Conservation (phyloP, 2,888 invertebrate genomes). For the Crossocerus cetratus region DNA sequence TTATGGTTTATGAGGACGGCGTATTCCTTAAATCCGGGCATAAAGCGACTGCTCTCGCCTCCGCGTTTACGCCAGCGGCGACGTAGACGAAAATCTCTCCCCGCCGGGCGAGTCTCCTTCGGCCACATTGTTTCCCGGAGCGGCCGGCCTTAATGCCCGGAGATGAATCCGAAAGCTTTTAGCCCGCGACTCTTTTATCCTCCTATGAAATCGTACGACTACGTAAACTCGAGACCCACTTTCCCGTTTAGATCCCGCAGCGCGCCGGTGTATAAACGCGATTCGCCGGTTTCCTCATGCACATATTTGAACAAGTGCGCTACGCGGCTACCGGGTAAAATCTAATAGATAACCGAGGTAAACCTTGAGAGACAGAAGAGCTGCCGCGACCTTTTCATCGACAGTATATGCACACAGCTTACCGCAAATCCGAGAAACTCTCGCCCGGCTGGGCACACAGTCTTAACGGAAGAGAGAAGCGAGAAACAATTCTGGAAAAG, state of each 20-base stretch:
- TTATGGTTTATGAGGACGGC: conserved; percentile 75
- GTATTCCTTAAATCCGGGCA: conserved; percentile 75
- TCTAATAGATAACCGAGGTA: not conserved
- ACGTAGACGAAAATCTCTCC: conserved; percentile 26
- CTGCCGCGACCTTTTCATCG: no score
- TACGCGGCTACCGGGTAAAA: not conserved
- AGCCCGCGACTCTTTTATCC: conserved; percentile 1
- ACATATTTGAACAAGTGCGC: not conserved
- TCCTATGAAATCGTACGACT: conserved; percentile 3
- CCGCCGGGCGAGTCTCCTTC: conserved; percentile 3
- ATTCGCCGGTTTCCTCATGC: not conserved
- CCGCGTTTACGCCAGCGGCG: conserved; percentile 42
- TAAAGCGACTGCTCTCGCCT: conserved; percentile 63
- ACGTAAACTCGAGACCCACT: not conserved
- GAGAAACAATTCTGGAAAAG: not conserved
- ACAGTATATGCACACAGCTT: not conserved
- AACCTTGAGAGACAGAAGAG: not conserved
- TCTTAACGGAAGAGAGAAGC: conserved; percentile 8
- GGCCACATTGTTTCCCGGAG: not conserved
- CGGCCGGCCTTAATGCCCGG: not conserved
- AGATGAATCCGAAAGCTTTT: conserved; percentile 1
- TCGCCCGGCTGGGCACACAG: not conserved
- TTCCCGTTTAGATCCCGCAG: not conserved
- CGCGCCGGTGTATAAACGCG: not conserved
- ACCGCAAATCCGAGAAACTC: not conserved